phyloP scores from a whole-genome alignment of 1,140 invertebrate genomes.

The Antheraea pernyi region DNA sequence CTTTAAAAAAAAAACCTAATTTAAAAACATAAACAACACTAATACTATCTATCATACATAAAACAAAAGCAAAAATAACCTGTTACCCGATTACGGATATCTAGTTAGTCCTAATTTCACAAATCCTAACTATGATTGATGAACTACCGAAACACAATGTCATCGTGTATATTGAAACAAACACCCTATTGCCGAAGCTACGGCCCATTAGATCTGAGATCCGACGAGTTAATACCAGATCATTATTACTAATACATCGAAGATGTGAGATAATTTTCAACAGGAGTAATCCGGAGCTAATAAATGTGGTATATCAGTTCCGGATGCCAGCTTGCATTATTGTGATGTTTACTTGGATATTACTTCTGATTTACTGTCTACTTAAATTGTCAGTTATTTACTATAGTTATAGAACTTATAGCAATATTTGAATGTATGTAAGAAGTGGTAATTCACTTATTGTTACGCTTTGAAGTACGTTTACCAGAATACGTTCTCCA shows the following conservation, averaged over 20 bases:
- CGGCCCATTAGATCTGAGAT: conserved; percentile 39
- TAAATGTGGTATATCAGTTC: conserved; percentile 32
- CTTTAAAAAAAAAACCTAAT: no score
- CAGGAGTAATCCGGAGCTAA: conserved; percentile 28
- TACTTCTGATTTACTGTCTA: background rate
- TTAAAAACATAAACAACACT: no score
- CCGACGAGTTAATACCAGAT: conserved; percentile 45
- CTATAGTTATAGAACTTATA: no score
- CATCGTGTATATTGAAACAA: background rate
- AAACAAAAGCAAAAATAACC: no score
- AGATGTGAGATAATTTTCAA: conserved; percentile 38
- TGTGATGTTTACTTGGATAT: background rate
- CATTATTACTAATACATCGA: conserved; percentile 52
- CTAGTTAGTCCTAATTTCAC: background rate
- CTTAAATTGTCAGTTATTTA: background rate
- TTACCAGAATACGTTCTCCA: no score
- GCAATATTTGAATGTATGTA: no score
- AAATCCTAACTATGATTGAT: background rate
- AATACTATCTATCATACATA: no score
- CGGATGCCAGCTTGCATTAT: conserved; percentile 18
- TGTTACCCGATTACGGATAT: no score
- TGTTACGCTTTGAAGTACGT: no score
- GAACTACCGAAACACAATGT: conserved; percentile 6
- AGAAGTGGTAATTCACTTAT: no score
- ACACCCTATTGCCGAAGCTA: conserved; percentile 22